Conservation (phyloP, 1,140 invertebrate genomes). For the Drosophila funebris region DNA sequence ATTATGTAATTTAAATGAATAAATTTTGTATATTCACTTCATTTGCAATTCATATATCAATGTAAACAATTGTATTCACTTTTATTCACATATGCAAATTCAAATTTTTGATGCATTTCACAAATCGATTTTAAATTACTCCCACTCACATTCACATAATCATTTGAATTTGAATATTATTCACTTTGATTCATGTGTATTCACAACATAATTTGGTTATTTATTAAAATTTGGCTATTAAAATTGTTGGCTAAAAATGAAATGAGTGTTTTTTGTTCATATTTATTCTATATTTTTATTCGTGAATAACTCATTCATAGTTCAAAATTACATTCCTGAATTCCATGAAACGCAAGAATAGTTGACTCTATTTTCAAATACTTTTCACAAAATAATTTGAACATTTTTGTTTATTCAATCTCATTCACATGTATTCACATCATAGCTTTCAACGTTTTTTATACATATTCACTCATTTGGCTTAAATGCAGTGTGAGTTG, state of each 20-base stretch:
- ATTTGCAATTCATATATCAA: too few species aligned
- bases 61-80: not conserved
- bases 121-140: not conserved
- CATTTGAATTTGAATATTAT: not conserved
- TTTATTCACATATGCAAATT: too few species aligned
- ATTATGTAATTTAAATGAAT: too few species aligned
- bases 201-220: not conserved
- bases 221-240: not conserved
- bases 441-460: not conserved
- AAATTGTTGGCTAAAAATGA: not conserved
- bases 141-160: not conserved
- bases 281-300: too few species aligned
- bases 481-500: not conserved
- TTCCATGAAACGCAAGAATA: too few species aligned
- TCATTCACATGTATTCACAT: not conserved
- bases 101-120: not conserved
- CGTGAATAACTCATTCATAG: too few species aligned
- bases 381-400: not conserved
- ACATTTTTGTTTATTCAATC: not conserved
- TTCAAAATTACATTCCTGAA: too few species aligned
- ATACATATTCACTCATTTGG: not conserved
- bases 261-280: too few species aligned
- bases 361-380: too few species aligned
- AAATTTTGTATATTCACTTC: too few species aligned
- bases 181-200: not conserved